phyloP scores from a whole-genome alignment of 2,797 vertebrate genomes.

The Arnoldichthys spilopterus region DNA sequence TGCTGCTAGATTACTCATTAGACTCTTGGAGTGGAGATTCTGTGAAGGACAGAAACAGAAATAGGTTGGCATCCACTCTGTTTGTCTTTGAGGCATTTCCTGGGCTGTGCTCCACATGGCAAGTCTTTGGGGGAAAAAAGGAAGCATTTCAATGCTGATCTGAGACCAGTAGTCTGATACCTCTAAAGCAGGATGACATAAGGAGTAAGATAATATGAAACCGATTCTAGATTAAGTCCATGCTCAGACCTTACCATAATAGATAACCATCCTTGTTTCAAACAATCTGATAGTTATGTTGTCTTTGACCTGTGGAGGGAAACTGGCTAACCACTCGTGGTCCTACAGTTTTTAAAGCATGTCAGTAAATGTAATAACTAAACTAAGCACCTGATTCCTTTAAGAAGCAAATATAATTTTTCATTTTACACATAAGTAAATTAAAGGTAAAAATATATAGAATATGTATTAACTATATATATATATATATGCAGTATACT shows the following conservation, averaged over 20 bases:
- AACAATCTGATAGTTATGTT: no score
- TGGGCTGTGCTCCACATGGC: slow-evolving; percentile 1
- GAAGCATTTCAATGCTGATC: neutral
- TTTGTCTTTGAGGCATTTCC: slow-evolving; percentile 25
- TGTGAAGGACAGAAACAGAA: neutral
- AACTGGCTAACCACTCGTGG: no score
- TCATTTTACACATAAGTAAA: no score
- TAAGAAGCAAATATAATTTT: no score
- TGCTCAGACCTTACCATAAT: neutral
- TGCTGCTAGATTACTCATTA: slow-evolving; percentile 20
- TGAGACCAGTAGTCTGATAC: neutral
- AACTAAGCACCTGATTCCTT: no score
- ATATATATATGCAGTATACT: no score
- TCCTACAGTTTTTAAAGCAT: no score
- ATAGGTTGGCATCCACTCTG: slow-evolving; percentile 4
- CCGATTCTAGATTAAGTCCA: neutral
- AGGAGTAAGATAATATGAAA: neutral
- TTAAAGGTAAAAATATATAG: no score
- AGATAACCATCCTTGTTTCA: neutral
- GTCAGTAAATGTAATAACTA: no score
- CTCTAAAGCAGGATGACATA: neutral
- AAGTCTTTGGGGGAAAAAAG: neutral
- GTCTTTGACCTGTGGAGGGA: no score
- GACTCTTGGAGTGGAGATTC: neutral
- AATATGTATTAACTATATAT: no score